Conservation (phyloP, 2,113 vertebrate genomes). For the Anthoscopus minutus region DNA sequence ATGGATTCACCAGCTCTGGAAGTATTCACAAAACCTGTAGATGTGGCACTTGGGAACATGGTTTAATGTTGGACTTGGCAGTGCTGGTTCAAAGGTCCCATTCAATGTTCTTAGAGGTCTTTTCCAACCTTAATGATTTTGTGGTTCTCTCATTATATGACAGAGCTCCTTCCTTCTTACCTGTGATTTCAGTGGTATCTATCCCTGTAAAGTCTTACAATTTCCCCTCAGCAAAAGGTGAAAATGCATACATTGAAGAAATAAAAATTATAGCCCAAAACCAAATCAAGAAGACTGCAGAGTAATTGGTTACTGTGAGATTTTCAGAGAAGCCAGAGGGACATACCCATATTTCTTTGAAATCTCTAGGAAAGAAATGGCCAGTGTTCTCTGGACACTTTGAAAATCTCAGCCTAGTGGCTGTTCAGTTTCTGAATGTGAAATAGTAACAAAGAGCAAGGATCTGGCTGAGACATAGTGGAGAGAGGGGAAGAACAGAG, state of each 20-base stretch:
- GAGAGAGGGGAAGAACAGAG: background rate
- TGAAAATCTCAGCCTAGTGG: background rate
- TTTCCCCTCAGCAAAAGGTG: background rate
- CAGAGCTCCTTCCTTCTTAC: background rate
- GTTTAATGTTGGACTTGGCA: background rate
- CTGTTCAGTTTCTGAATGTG: background rate
- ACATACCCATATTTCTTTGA: background rate
- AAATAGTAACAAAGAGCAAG: background rate
- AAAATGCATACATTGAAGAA: background rate
- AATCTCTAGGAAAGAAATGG: background rate
- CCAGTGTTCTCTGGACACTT: background rate
- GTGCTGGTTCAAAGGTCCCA: background rate
- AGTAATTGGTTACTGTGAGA: background rate
- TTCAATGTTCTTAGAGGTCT: background rate
- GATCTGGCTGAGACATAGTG: background rate
- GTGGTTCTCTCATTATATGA: background rate
- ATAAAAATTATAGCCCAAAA: background rate
- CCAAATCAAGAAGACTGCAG: background rate
- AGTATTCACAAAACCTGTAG: background rate
- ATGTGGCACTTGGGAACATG: background rate
- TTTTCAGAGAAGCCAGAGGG: background rate
- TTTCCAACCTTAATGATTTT: background rate
- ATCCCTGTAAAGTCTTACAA: fast-evolving
- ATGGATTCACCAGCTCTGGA: background rate
- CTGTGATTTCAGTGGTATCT: background rate